These are phyloP conservation scores for Vulpes vulpes DNA, from an alignment of 2,113 vertebrate genomes.

Conservation along the genomic window DNA sequence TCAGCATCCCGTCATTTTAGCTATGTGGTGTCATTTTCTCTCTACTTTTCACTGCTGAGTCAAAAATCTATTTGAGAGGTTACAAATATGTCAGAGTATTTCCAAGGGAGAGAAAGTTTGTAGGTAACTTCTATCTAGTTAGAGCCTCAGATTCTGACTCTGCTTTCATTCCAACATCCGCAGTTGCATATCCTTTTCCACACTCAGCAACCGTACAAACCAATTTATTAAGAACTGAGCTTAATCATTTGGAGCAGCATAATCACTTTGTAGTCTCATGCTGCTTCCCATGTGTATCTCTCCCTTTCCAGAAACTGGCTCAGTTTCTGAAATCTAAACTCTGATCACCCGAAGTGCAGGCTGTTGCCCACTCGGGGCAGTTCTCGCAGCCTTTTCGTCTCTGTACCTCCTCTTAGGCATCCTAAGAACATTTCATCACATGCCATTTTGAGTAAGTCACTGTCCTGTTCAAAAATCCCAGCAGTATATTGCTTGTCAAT, in stretches of 20 bases:
- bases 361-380: neutral
- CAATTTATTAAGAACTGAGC: neutral
- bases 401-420: neutral
- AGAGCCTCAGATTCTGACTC: neutral
- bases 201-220: neutral
- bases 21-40: slow-evolving; percentile 58
- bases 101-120: neutral
- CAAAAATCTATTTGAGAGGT: slow-evolving; percentile 52
- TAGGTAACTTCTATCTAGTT: neutral
- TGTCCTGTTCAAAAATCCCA: neutral
- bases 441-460: neutral
- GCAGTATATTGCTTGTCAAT: neutral
- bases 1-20: slow-evolving; percentile 14
- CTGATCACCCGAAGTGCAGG: neutral
- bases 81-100: neutral
- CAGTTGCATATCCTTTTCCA: neutral
- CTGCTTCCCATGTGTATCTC: neutral
- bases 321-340: slow-evolving; percentile 12
- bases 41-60: slow-evolving; percentile 64
- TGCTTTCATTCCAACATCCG: neutral
- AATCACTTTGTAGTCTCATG: neutral
- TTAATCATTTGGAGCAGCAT: neutral
- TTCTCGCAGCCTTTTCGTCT: neutral
- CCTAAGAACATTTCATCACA: neutral
- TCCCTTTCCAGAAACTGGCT: neutral